A percentile compares a stretch with the other conserved stretches of the same genome.
phyloP scores from a whole-genome alignment of 2,113 vertebrate species.

The Solea solea region DNA sequence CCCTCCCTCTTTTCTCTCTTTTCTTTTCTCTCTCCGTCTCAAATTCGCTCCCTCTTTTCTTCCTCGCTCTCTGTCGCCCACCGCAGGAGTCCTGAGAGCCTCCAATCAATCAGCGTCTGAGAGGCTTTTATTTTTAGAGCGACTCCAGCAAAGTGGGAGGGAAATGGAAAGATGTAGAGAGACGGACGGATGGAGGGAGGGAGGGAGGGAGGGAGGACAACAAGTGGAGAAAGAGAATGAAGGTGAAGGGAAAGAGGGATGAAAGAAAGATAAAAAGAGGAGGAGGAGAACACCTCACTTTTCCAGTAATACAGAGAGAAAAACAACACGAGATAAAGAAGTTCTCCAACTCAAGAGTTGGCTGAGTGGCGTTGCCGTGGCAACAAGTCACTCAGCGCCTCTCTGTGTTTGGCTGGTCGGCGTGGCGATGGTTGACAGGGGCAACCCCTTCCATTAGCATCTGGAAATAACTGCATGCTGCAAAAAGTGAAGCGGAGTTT shows the following conservation, averaged over 20 bases:
- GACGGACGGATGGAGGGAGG: not conserved
- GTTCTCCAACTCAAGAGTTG: slow-evolving; percentile 54
- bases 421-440: slow-evolving; percentile 59
- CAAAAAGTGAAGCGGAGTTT: slow-evolving; percentile 49
- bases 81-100: slow-evolving; percentile 66
- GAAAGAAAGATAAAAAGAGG: not conserved
- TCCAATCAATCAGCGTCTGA: slow-evolving; percentile 75
- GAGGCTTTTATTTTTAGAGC: slow-evolving; percentile 82
- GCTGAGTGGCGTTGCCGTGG: slow-evolving; percentile 51
- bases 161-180: slow-evolving; percentile 37
- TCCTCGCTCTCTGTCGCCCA: slow-evolving; percentile 48
- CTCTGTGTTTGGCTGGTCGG: slow-evolving; percentile 15
- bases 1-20: not conserved
- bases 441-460: slow-evolving; percentile 76
- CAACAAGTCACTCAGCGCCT: slow-evolving; percentile 70
- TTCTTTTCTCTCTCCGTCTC: not conserved
- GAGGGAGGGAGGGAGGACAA: slow-evolving; percentile 9
- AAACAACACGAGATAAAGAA: not conserved
- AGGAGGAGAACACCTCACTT: not conserved
- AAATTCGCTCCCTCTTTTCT: slow-evolving; percentile 6
- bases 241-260: not conserved
- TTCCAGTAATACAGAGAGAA: not conserved
- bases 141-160: slow-evolving; percentile 83
- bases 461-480: slow-evolving; percentile 70
- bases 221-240: not conserved